A percentile compares a stretch with the other conserved stretches of the same genome.
Conservation (phyloP, 2,113 vertebrate species). For the Solea solea region DNA sequence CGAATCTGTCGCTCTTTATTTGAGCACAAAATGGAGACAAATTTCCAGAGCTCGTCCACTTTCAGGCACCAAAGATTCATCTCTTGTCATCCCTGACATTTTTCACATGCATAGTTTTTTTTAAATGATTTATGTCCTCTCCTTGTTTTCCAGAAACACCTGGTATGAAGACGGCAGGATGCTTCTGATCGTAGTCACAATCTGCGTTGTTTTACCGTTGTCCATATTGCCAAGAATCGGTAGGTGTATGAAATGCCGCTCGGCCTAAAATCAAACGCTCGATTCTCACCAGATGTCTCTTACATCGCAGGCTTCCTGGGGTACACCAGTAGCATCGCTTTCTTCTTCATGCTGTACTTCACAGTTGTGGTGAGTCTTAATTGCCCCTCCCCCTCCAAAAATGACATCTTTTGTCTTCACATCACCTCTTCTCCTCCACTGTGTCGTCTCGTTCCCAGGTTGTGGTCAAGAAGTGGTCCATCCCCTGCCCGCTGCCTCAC, state of each 20-base stretch:
- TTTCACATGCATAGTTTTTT: background rate
- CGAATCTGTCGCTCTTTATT: slow-evolving; percentile 84
- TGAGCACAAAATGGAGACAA: slow-evolving; percentile 84
- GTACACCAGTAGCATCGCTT: slow-evolving; percentile 95
- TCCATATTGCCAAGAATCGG: slow-evolving; percentile 93
- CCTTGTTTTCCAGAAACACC: slow-evolving; percentile 62
- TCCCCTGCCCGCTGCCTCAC: slow-evolving; percentile 90
- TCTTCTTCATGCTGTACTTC: slow-evolving; percentile 95
- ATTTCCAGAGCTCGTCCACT: slow-evolving; percentile 81
- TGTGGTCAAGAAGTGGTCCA: slow-evolving; percentile 91
- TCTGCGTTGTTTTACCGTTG: slow-evolving; percentile 89
- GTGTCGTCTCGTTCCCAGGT: slow-evolving; percentile 76
- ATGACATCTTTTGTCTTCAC: background rate
- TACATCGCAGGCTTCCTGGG: slow-evolving; percentile 92
- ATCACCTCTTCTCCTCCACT: background rate
- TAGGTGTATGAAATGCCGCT: background rate
- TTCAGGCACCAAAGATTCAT: slow-evolving; percentile 75
- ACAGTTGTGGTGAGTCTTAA: slow-evolving; percentile 88
- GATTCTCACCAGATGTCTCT: slow-evolving; percentile 50
- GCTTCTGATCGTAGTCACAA: slow-evolving; percentile 86
- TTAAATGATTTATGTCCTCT: slow-evolving; percentile 1
- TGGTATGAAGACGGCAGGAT: slow-evolving; percentile 91
- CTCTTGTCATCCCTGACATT: slow-evolving; percentile 69
- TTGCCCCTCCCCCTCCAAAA: too few species aligned
- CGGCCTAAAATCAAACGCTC: background rate